Evolutionary conservation across 2,113 vertebrate species (phyloP).

Genomic region (Danionella cerebrum): DNA sequence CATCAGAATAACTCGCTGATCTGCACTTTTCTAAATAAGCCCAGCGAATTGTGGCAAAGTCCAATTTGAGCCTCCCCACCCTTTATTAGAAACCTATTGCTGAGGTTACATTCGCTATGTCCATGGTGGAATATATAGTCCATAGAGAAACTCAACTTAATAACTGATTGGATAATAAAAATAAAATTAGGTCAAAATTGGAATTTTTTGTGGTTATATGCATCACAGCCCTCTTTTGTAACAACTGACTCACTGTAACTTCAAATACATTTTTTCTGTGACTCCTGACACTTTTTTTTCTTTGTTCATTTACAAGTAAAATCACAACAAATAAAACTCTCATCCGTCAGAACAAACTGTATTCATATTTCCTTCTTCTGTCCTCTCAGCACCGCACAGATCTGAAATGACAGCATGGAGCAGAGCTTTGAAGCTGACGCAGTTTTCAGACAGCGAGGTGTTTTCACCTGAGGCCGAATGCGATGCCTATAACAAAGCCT

Average conservation of each 20-base stretch:
- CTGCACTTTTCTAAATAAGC: too few relatives aligned
- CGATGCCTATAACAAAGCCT: not conserved
- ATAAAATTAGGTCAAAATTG: too few relatives aligned
- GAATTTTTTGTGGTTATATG: too few relatives aligned
- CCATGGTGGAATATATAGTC: too few relatives aligned
- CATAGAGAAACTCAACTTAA: too few relatives aligned
- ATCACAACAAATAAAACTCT: not conserved
- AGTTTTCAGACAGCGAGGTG: not conserved
- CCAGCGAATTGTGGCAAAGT: too few relatives aligned
- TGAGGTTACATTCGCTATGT: too few relatives aligned
- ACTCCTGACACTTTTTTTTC: not conserved
- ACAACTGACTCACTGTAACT: not conserved
- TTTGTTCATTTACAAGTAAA: not conserved
- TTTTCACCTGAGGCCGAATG: not conserved
- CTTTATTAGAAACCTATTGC: too few relatives aligned
- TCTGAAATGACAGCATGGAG: slow-evolving; percentile 13
- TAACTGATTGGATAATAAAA: too few relatives aligned
- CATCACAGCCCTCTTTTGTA: not conserved
- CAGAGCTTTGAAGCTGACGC: not conserved
- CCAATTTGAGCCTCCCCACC: too few relatives aligned
- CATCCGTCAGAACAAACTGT: not conserved
- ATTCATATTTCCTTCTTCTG: not conserved
- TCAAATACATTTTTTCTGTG: not conserved
- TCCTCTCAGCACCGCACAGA: not conserved
- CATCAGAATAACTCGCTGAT: too few relatives aligned